Conservation (phyloP, 2,888 invertebrate genomes). For the Limnephilus lunatus region DNA sequence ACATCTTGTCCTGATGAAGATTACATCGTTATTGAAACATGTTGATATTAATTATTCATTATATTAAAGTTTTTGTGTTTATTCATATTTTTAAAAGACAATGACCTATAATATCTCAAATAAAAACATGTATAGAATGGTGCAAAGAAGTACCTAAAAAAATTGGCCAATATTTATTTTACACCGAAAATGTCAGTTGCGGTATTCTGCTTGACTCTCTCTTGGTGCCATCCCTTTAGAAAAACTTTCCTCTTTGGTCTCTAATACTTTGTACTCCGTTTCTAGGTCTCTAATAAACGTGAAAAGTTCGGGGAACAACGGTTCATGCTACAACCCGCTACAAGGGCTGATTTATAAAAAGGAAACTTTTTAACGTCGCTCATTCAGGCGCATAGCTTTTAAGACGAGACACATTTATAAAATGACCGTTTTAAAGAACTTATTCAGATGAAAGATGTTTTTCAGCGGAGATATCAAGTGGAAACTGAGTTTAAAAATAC, state of each 20-base stretch:
- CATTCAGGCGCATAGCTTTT: not conserved
- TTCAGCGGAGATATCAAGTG: too few relatives aligned
- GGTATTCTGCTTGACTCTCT: not conserved
- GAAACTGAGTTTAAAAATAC: too few relatives aligned
- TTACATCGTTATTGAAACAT: too few relatives aligned
- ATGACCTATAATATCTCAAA: too few relatives aligned
- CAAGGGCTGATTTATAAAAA: not conserved
- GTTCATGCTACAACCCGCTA: not conserved
- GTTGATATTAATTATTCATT: too few relatives aligned
- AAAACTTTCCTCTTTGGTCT: conserved; percentile 30
- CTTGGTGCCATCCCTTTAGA: conserved; percentile 15
- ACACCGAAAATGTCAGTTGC: not conserved
- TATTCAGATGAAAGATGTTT: not conserved
- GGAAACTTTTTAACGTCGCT: not conserved
- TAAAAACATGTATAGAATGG: too few relatives aligned
- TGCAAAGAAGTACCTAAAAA: not conserved
- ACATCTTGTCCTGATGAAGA: too few relatives aligned
- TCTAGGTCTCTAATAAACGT: conserved; percentile 22
- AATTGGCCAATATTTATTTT: not conserved
- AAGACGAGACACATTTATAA: not conserved
- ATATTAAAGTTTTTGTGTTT: too few relatives aligned
- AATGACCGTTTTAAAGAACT: not conserved
- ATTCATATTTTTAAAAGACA: too few relatives aligned
- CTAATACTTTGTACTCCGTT: not conserved
- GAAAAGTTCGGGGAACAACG: not conserved